Evolutionary conservation across 1,140 invertebrate genomes (phyloP).

Genomic region (Zaprionus davidi): DNA sequence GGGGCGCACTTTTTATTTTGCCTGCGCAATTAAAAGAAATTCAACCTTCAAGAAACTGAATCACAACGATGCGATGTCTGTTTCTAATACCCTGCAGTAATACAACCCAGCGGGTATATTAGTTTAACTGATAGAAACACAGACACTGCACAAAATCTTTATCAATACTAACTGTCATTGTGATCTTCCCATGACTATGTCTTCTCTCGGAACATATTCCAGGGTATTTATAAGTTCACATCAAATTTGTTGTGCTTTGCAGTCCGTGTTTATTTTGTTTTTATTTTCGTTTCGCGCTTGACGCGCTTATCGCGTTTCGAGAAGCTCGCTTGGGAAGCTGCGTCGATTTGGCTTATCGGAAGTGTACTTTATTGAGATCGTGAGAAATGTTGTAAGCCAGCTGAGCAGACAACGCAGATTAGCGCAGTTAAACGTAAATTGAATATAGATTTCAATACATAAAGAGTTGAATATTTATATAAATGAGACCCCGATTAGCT

Average conservation of each 20-base stretch:
- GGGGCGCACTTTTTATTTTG: conserved; percentile 39
- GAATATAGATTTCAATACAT: neutral
- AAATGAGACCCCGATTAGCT: conserved; percentile 20
- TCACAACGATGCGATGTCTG: conserved; percentile 38
- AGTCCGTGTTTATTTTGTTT: conserved; percentile 11
- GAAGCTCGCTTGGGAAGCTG: conserved; percentile 32
- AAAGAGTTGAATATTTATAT: neutral
- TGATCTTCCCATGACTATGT: too few species aligned
- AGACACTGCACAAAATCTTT: neutral
- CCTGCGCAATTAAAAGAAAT: conserved; percentile 77
- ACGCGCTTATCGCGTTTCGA: conserved; percentile 23
- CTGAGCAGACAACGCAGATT: neutral
- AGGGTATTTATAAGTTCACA: neutral
- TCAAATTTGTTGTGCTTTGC: neutral
- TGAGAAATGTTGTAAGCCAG: conserved; percentile 63
- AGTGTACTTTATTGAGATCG: conserved; percentile 58
- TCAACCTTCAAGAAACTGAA: conserved; percentile 70
- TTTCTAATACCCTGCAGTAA: neutral
- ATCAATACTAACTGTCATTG: neutral
- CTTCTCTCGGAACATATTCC: neutral
- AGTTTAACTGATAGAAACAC: neutral
- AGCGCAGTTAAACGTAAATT: conserved; percentile 1
- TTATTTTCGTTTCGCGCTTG: neutral
- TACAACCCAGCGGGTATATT: neutral
- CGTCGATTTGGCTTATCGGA: conserved; percentile 55